Evolutionary conservation across 1,140 invertebrate genomes (phyloP), one percentile per base, ranked within the genome.

Genomic region (Tigriopus japonicus): DNA sequence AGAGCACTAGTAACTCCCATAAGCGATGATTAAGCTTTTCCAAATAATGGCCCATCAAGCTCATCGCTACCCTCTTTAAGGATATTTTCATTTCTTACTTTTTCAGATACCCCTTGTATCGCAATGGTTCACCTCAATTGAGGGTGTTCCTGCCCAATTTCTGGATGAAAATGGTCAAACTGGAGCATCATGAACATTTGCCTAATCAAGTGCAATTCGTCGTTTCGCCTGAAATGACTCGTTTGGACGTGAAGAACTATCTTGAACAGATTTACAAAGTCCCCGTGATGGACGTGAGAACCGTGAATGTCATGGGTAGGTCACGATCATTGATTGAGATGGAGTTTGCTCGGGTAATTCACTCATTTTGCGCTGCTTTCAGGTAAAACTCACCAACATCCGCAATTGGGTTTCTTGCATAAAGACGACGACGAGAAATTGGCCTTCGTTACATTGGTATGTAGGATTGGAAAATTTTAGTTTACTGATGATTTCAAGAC

Each of bases 231-330:
- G 70, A 76, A 74, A 91, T 92, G 81, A 92, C 86, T 13, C 82
- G 77, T 71, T 67, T 75, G 63, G 92, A 97, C 72, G 77, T 96
- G 0, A 84, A 81, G 70, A 91, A 92, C 74, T 96, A 97, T 73
- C 73, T 97, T 59, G 82, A 92, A 69, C 94, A 95, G 72, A 94
- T 97, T 65, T 97, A 96, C 66, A 82, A 88, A 63, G 72, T 96
- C 0, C 76, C 78, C 2, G 80, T 87, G 6, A 70, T 82, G 3
- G 70, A 83, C 68, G 81, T 95, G 5, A 49, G 21, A 49, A 49
- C 45, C 2, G 45, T 49, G 3, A 49, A 49, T 21, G 3, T 49
- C n/a, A 49, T 10, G 10, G 45, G 45, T 49, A 21, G 6, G 45
- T 6, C n/a, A 17, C n/a, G n/a, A n/a, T n/a, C n/a, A n/a, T 43